Base-by-base conservation (phyloP, 1,140 invertebrate species). In the Plodia interpunctella region DNA sequence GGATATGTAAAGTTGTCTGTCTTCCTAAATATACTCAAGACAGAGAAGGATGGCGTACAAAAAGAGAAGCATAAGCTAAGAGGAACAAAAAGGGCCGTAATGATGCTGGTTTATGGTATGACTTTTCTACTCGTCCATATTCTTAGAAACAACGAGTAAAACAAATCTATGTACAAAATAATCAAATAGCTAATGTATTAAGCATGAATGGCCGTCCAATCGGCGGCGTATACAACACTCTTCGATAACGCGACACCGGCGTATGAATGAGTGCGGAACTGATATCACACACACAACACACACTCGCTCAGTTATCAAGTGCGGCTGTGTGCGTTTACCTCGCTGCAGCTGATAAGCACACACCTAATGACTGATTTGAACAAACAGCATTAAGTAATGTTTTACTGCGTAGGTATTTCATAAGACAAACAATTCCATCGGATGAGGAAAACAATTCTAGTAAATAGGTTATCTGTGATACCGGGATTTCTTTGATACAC, bases 141-240 rank as follows among this genome's bases (percentile, higher is more conserved):
- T 5, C 4, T 32, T 11, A 3, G 1, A 32, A 32, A 32, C 30
- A 5, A 32, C 11, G 3, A 32, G 8, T 1, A 11, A 9, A 8
- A 32, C 6, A 32, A 6, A 11, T 1, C 15, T 15, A 44, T 44
- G n/a, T 44, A 44, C 13, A 44, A 44, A 44, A 44, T 44, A 44
- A 44, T 15, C 38, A 15, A 44, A 44, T 44, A 44, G 6, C 30
- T 4, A 32, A 10, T 32, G 30, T 32, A 44, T n/a, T 44, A 44
- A 44, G 38, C n/a, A 44, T 44, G 38, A 44, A 44, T 44, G 38
- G 10, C 38, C 13, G 38, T 44, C 38, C 38, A 44, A 44, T 44
- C 38, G 38, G 38, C 38, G 38, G 10, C 38, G 38, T 44, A 44
- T 44, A 44, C n/a, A n/a, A n/a, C 38, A 17, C 38, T 17, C 13